A percentile compares a stretch with the other conserved stretches of the same genome.
Conservation (phyloP, 2,113 vertebrate genomes). For the Fulica atra region DNA sequence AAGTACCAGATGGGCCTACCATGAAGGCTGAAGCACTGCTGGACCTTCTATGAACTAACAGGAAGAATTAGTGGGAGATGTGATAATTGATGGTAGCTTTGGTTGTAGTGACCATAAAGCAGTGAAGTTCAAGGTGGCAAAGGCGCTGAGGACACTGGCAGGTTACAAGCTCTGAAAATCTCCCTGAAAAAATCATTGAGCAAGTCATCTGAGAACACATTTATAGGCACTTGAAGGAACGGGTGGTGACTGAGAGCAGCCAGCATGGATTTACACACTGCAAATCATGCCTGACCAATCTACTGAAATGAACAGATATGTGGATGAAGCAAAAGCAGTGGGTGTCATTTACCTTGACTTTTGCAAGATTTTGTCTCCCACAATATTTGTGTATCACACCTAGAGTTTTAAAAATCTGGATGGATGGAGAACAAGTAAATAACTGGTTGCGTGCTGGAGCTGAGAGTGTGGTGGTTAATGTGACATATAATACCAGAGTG, state of each 20-base stretch:
- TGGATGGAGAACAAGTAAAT: background rate
- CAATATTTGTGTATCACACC: background rate
- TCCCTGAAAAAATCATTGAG: background rate
- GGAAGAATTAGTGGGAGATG: background rate
- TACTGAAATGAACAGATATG: background rate
- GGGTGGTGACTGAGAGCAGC: background rate
- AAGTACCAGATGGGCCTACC: background rate
- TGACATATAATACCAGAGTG: background rate
- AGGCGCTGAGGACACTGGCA: background rate
- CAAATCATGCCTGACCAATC: background rate
- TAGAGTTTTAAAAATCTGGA: background rate
- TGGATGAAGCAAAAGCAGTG: background rate
- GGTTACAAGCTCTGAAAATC: background rate
- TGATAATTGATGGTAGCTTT: background rate
- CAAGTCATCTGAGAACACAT: background rate
- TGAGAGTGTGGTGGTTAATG: background rate
- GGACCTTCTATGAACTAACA: background rate
- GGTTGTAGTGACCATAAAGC: background rate
- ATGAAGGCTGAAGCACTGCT: background rate
- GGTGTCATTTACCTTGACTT: background rate
- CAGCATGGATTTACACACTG: background rate
- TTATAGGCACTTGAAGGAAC: background rate
- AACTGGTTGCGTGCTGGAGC: background rate
- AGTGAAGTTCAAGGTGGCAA: background rate
- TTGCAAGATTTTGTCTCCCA: background rate